Base-by-base conservation (phyloP, 2,113 vertebrate genomes). In the Pygoscelis antarcticus region DNA sequence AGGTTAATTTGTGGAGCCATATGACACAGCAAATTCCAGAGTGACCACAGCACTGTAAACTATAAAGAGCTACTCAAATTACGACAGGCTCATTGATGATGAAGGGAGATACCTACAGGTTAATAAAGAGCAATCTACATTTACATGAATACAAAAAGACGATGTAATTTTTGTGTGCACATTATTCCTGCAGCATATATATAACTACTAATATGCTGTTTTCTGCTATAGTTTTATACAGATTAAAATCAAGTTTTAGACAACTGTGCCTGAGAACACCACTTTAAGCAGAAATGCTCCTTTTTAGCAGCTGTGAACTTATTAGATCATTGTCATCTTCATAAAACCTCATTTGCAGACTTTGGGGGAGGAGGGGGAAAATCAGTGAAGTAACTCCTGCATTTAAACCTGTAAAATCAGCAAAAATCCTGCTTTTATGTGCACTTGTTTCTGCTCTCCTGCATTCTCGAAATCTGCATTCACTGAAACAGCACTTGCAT, bases 1-100 rank as follows among this genome's bases (percentile, higher is more conserved):
- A 92, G 57, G 47, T 42, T 93, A 87, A 89, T 82, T 54, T 92
- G 83, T 69, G 66, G 74, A 91, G 55, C 70, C 29, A 16, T 2
- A 71, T 68, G 86, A 95, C 69, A 92, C 90, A 95, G 93, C 90
- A 89, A 74, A 87, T 97, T 95, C 83, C 90, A 62, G 38, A 87
- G 77, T 81, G 60, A 87, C 44, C 65, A 88, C n/a, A 54, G 77
- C 74, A 72, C 64, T 81, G 68, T 38, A 9, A 91, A 76, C 66
- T 74, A 57, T 16, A 74, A 64, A 64, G 23, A 82, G 72, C 79
- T 95, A 77, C 77, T 94, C 66, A 55, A n/a, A 93, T 61, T 51
- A 58, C 7, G 0, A 47, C 15, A 64, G 60, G 11, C 27, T 66
- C 49, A 49, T 5, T 72, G 49, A 44, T 77, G 68, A 86, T 27